Evolutionary conservation across 2,113 vertebrate genomes (phyloP), one percentile per base, ranked within the genome.

Genomic region (Gopherus flavomarginatus): DNA sequence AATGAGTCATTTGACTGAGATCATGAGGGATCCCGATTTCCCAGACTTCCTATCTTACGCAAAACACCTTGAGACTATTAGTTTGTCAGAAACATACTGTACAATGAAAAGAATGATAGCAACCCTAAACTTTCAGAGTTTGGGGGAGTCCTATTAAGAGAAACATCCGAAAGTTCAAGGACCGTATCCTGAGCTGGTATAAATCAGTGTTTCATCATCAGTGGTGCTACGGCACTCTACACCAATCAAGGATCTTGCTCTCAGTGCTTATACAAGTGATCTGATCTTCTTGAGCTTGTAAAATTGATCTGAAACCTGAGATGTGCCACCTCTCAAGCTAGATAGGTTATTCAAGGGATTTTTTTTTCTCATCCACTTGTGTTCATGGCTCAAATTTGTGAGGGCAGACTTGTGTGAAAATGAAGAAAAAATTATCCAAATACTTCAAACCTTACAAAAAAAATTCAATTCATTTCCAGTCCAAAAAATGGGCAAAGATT

Each of bases 1-100:
- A 98, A 98, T 97, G 3, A 96, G 91, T 97, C 19, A 92, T 96
- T 97, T 96, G 89, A 87, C 62, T 89, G 86, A 97, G 83, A 90
- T 86, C 44, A 89, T 12, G 85, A 84, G 69, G 95, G 91, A 98
- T 97, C 91, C 82, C 88, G 84, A 89, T 7, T 72, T 88, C 62
- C 72, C 89, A 90, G 90, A 92, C 96, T 98, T 98, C 94, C 96
- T 96, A 92, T 97, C 89, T 87, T 91, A 12, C 53, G 27, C 81
- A 87, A 95, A 93, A 29, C 88, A 95, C 27, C 77, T 50, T 65
- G 95, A 96, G 83, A 38, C 91, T 94, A 27, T 97, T 97, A 98
- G 72, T 96, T 97, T 96, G 92, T 96, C 82, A 88, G 96, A 98
- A 97, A 94, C 57, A 85, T 94, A 96, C 81, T 57, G 81, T 86